Evolutionary conservation across 2,888 invertebrate genomes (phyloP).

Genomic region (Dromius quadrimaculatus): DNA sequence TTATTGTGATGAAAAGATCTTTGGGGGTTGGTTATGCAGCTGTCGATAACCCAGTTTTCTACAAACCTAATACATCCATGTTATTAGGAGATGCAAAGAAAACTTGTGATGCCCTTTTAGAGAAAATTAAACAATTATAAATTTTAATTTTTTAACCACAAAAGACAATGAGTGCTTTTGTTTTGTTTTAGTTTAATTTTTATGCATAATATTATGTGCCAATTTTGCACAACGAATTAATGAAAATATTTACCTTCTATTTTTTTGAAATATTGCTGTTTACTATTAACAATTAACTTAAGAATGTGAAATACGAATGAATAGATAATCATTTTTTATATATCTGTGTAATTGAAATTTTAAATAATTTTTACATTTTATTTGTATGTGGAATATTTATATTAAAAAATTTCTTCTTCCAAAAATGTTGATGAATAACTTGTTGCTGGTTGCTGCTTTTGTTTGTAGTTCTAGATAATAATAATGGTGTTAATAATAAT

Average conservation of each 20-base stretch:
- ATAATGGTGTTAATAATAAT: background rate
- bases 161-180: background rate
- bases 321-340: constrained; percentile 9
- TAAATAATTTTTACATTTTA: constrained; percentile 27
- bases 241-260: background rate
- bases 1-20: constrained; percentile 91
- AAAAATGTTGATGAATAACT: background rate
- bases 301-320: background rate
- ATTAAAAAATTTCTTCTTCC: constrained; percentile 29
- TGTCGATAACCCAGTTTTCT: constrained; percentile 93
- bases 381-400: constrained; percentile 10
- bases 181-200: background rate
- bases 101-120: constrained; percentile 85
- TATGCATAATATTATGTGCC: no score
- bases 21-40: constrained; percentile 91
- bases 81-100: constrained; percentile 92
- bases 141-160: background rate
- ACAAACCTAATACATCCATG: constrained; percentile 89
- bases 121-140: constrained; percentile 69
- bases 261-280: background rate
- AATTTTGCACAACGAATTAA: background rate
- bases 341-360: constrained; percentile 7
- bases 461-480: background rate
- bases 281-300: background rate
- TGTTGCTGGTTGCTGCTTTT: background rate